phyloP scores from a whole-genome alignment of 1,140 invertebrate species.

The Monochamus saltuarius region DNA sequence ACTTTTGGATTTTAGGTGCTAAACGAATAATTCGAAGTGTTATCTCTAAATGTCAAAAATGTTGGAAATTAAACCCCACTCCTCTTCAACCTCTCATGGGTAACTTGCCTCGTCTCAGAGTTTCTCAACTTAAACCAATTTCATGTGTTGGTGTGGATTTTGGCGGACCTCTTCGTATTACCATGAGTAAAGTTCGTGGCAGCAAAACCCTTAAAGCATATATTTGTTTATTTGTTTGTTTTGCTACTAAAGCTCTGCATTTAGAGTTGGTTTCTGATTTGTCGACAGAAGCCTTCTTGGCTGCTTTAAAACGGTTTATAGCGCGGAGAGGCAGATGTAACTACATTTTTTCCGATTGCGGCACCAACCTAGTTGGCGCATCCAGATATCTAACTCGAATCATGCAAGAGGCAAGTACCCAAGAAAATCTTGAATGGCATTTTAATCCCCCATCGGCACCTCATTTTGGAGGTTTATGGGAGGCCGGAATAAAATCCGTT shows the following conservation, averaged over 20 bases:
- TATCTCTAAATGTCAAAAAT: constrained; percentile 14
- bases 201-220: constrained; percentile 23
- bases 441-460: constrained; percentile 7
- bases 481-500: constrained; percentile 9
- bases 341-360: not conserved
- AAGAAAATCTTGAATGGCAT: constrained; percentile 5
- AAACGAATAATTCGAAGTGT: constrained; percentile 1
- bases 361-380: constrained; percentile 12
- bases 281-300: too few species aligned
- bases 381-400: not conserved
- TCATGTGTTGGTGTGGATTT: constrained; percentile 1
- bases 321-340: constrained; percentile 20
- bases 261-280: too few species aligned
- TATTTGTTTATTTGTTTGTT: constrained; percentile 40
- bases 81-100: constrained; percentile 12
- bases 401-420: not conserved
- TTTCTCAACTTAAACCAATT: constrained; percentile 15
- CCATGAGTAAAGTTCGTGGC: too few species aligned
- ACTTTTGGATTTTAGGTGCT: constrained; percentile 16
- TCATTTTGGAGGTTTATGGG: constrained; percentile 19
- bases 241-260: constrained; percentile 4
- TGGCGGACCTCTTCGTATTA: too few species aligned
- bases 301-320: constrained; percentile 30
- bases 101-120: constrained; percentile 29
- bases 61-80: constrained; percentile 19